A percentile compares a stretch with the other conserved stretches of the same genome.
Conservation (phyloP, 2,113 vertebrate genomes). For the Loxodonta africana region DNA sequence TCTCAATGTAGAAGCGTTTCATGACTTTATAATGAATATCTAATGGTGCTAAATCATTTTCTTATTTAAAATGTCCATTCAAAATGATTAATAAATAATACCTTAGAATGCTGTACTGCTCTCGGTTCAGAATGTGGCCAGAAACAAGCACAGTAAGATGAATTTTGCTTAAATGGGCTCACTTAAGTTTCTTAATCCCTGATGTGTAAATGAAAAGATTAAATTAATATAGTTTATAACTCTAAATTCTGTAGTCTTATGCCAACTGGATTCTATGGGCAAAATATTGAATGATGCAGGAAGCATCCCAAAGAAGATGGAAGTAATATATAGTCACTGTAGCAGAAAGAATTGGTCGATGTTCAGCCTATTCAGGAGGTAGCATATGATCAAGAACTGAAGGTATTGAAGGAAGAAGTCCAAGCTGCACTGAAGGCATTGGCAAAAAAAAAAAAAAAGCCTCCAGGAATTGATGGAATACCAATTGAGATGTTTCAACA, state of each 20-base stretch:
- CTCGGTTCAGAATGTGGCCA: slow-evolving; percentile 57
- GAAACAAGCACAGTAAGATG: slow-evolving; percentile 53
- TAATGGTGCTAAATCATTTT: neutral
- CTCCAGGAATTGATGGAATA: too few relatives aligned
- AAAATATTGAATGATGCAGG: too few relatives aligned
- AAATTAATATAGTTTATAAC: slow-evolving; percentile 53
- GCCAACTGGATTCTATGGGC: neutral
- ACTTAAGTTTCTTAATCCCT: slow-evolving; percentile 40
- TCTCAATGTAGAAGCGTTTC: neutral
- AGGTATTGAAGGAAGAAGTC: too few relatives aligned
- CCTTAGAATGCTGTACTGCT: neutral
- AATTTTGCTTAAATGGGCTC: slow-evolving; percentile 54
- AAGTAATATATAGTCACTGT: too few relatives aligned
- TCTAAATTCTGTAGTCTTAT: slow-evolving; percentile 21
- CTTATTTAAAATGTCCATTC: slow-evolving; percentile 26
- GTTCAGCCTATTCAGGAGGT: too few relatives aligned
- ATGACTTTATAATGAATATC: neutral
- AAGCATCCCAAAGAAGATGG: too few relatives aligned
- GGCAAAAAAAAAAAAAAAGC: too few relatives aligned
- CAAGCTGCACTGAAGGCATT: too few relatives aligned
- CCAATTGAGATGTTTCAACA: too few relatives aligned
- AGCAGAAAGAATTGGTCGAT: too few relatives aligned
- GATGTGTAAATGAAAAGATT: slow-evolving; percentile 21
- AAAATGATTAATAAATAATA: slow-evolving; percentile 29
- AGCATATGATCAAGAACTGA: too few relatives aligned